Conservation (phyloP, 1,140 invertebrate genomes). For the Pseudomyrmex gracilis region DNA sequence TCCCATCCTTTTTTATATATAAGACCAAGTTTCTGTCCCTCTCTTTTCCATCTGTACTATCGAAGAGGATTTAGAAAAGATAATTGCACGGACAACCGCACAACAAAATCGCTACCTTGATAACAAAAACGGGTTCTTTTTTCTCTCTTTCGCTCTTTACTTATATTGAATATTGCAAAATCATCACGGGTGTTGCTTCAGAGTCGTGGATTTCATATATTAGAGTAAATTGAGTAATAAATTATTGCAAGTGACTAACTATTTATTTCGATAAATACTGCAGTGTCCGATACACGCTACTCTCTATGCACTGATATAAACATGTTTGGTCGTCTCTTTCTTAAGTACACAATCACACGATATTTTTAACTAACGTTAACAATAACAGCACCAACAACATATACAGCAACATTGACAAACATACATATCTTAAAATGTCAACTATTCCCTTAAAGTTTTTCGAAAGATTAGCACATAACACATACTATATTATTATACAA, state of each 20-base stretch:
- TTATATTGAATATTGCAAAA: background rate
- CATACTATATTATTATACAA: no score
- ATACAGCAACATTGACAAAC: no score
- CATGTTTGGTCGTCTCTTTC: background rate
- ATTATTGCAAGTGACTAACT: background rate
- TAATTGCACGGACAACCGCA: background rate
- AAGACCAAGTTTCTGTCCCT: background rate
- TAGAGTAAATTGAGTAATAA: no score
- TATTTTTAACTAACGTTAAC: no score
- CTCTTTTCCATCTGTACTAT: no score
- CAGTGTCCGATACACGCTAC: background rate
- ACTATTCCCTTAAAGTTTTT: no score
- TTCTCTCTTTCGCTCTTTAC: background rate
- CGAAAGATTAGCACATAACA: no score
- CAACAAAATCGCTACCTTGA: background rate
- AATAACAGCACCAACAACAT: no score
- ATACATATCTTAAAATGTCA: no score
- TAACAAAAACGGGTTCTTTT: background rate
- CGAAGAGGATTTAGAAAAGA: background rate
- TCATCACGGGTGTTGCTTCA: background rate
- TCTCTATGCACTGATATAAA: background rate
- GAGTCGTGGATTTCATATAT: no score
- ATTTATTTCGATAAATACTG: conserved; percentile 34
- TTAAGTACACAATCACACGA: no score
- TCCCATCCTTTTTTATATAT: conserved; percentile 16